Percentiles rank a stretch among this genome's conserved stretches.
Conservation (phyloP, 2,888 invertebrate species). For the Opisthograptis luteolata region DNA sequence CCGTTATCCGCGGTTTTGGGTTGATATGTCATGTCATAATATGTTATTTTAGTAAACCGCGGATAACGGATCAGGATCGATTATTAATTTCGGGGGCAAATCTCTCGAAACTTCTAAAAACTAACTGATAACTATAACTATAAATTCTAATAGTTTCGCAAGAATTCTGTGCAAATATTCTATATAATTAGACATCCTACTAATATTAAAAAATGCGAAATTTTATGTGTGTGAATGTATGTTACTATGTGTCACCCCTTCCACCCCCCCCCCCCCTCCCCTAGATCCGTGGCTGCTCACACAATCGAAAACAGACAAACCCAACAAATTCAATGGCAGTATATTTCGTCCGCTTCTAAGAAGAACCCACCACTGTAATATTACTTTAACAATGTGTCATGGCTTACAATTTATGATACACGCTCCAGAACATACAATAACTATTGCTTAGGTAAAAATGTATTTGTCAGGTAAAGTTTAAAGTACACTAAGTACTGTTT, state of each 20-base stretch:
- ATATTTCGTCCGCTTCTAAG: slow-evolving; percentile 17
- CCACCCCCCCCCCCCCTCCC: too few species aligned
- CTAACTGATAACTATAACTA: too few species aligned
- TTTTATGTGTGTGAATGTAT: too few species aligned
- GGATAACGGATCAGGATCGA: too few species aligned
- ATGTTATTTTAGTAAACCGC: too few species aligned
- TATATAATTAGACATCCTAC: too few species aligned
- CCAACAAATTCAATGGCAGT: slow-evolving; percentile 20
- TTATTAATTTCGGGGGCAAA: too few species aligned
- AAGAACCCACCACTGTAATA: slow-evolving; percentile 29
- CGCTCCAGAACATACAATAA: slow-evolving; percentile 33
- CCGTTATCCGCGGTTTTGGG: too few species aligned
- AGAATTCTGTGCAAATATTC: slow-evolving; percentile 10
- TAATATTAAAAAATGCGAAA: too few species aligned
- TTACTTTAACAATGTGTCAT: slow-evolving; percentile 35
- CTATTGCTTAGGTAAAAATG: slow-evolving; percentile 41
- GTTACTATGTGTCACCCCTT: too few species aligned
- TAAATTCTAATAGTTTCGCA: slow-evolving; percentile 8
- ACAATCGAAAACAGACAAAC: slow-evolving; percentile 14
- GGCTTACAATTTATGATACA: slow-evolving; percentile 34
- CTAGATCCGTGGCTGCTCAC: too few species aligned
- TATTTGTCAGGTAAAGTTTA: slow-evolving; percentile 31
- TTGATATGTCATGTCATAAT: too few species aligned
- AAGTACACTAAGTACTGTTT: neutral
- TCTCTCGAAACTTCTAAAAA: slow-evolving; percentile 8